A percentile compares a stretch with the other conserved stretches of the same genome.
Conservation (phyloP, 2,797 vertebrate genomes). For the Epinephelus malabaricus region DNA sequence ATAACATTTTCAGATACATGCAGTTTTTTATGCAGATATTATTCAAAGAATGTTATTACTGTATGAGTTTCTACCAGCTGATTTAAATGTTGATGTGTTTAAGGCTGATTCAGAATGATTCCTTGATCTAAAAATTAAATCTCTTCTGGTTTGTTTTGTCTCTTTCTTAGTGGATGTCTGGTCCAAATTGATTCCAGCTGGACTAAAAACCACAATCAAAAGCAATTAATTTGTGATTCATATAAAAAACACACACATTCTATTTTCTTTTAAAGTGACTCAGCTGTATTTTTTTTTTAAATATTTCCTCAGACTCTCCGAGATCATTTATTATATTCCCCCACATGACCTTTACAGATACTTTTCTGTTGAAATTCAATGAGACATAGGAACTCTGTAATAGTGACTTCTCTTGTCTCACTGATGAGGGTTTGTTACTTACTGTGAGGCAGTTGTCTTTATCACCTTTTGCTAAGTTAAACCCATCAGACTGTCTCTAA, state of each 20-base stretch:
- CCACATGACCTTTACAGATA: not conserved
- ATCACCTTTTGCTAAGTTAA: no score
- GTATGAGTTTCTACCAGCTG: not conserved
- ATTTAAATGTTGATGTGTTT: not conserved
- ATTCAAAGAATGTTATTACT: not conserved
- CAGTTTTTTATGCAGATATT: no score
- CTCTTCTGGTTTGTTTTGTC: not conserved
- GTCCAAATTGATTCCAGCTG: not conserved
- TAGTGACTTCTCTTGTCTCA: not conserved
- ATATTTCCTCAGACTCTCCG: not conserved
- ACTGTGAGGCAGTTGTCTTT: not conserved
- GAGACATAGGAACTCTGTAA: not conserved
- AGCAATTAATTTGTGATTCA: not conserved
- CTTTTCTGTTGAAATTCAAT: not conserved
- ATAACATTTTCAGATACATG: not conserved
- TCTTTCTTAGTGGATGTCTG: not conserved
- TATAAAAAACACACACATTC: not conserved
- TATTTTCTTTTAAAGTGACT: not conserved
- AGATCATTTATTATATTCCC: not conserved
- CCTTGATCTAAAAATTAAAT: not conserved
- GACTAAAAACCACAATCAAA: not conserved
- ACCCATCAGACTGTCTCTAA: not conserved
- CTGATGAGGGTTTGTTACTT: not conserved
- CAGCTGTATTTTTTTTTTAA: not conserved
- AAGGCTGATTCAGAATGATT: not conserved